Conservation (phyloP, 2,113 vertebrate species). For the Vireo altiloquus region DNA sequence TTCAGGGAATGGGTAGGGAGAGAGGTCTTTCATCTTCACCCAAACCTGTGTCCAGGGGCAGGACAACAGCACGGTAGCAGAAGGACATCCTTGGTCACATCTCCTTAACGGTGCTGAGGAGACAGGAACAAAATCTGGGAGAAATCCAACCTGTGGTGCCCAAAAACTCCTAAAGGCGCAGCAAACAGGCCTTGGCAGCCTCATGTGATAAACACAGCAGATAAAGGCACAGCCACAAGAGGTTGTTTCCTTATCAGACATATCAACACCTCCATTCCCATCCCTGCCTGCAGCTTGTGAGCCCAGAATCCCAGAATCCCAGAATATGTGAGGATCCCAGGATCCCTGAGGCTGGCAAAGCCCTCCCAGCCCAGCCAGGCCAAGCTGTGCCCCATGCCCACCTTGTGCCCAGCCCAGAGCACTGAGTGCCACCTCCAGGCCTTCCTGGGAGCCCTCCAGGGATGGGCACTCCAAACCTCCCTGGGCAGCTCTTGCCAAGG, state of each 20-base stretch:
- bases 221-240: not conserved
- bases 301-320: not conserved
- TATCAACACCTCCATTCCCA: not conserved
- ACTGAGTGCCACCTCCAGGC: not conserved
- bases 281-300: not conserved
- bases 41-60: not conserved
- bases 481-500: not conserved
- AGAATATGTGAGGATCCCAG: not conserved
- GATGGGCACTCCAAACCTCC: not conserved
- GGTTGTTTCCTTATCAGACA: not conserved
- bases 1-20: not conserved
- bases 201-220: not conserved
- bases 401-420: not conserved
- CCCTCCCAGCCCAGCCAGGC: fast-evolving
- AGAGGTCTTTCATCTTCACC: not conserved
- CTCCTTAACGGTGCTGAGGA: not conserved
- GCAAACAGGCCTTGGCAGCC: not conserved
- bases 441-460: not conserved
- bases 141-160: not conserved
- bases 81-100: not conserved
- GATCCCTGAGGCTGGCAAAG: fast-evolving
- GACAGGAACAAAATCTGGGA: not conserved
- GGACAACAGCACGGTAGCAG: not conserved
- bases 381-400: not conserved
- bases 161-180: fast-evolving